Base-by-base conservation (phyloP, 2,797 vertebrate species). In the Aldrovandia affinis region DNA sequence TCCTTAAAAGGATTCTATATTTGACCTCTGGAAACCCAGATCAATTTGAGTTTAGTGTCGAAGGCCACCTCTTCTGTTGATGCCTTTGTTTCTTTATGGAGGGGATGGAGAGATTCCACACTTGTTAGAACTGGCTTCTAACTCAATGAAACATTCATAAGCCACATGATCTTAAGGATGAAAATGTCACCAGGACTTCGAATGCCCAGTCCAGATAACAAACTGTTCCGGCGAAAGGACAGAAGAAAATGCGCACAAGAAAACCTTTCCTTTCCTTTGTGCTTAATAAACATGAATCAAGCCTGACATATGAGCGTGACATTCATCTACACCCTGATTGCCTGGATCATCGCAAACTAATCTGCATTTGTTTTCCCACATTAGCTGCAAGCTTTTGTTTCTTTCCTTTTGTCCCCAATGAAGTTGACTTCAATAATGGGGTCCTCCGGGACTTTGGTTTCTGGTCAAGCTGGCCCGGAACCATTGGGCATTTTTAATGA, bases 151-250 rank as follows among this genome's bases (percentile, higher is more conserved):
- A 77, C 73, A 77, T 77, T 77, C 73, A 77, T 77, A 77, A 77
- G 73, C 73, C 39, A 9, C 20, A 25, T 10, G 73, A 47, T 77
- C 73, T 77, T n/a, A 47, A 2, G 42, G 73, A 77, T 1, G 42
- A n/a, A 70, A 77, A 77, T 77, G 73, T 77, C 73, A 77, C 73
- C 73, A 77, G 42, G 73, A 77, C 73, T 77, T 77, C 20, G 44
- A 77, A 77, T 47, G 73, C 47, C 42, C 73, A 12, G 68, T 42
- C 20, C 3, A 25, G 2, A 12, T 47, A 70, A 22, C 55, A 57
- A n/a, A 47, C 9, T 1, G 20, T 77, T 28, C 73, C 10, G 39
- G 6, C 22, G 47, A 77, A 44, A 47, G 42, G 39, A 77, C 15
- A 44, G 12, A 25, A 28, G 42, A 47, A 20, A n/a, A 20, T 57